Evolutionary conservation across 2,888 invertebrate species (phyloP), one percentile per base, ranked within the genome.

Genomic region (Lasioglossum calceatum): DNA sequence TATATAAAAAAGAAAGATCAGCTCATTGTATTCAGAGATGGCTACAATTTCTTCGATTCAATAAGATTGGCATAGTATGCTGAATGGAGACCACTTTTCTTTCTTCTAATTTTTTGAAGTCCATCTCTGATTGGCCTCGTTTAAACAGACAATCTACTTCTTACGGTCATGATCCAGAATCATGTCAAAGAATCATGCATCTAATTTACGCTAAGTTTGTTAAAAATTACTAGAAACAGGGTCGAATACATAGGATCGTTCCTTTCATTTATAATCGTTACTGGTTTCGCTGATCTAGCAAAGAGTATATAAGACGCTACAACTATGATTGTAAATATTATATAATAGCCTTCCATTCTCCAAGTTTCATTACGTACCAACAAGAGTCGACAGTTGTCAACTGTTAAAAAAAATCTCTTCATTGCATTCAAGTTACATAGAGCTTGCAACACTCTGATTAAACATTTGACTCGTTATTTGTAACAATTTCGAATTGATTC

Each of bases 111-210:
- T 10, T 58, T 1, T n/a, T 12, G 58, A 4, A 23, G 70, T 12
- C 16, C 64, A 64, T 64, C 64, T 32, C 64, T 32, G 32, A 64
- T 7, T 32, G 61, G 61, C 16, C 2, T 16, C 64, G 3, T 32
- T 39, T 10, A 23, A 39, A 23, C 39, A 70, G 8, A 39, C 8
- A 3, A 10, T 12, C 70, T 39, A 70, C 23, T 23, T 70, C 4
- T 39, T 19, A 23, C 19, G 23, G 23, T 23, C 19, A 23, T 36
- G 39, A 36, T 3, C 16, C 27, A 27, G 64, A 61, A 54, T 54
- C n/a, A 54, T 54, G 23, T 54, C n/a, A 58, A n/a, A n/a, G 27
- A 16, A n/a, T 42, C 71, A 71, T 71, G 71, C 71, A 71, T 71
- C 71, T 71, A 71, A 71, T 42, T 71, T 23, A 71, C 71, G n/a